Evolutionary conservation across 2,888 invertebrate species (phyloP), one percentile per base, ranked within the genome.

Genomic region (Plebejus argus): DNA sequence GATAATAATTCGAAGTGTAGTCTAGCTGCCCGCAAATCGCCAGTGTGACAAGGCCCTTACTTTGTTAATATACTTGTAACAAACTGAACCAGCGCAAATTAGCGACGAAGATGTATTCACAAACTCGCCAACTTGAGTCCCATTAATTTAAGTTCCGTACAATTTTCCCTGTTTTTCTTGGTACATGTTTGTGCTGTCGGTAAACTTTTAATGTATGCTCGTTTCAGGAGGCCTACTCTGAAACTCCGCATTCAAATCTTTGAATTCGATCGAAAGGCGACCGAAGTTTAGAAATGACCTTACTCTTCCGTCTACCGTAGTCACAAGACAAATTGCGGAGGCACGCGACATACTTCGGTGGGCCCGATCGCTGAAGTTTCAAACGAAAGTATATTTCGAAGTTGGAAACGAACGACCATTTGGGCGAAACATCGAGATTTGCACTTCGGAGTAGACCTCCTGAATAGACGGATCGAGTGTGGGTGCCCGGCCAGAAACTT

Each of bases 141-240:
- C 33, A n/a, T 56, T 33, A n/a, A 28, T 76, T 58, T 8, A 76
- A 39, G 61, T 58, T 76, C 76, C 45, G 61, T 58, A 61, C 76
- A 61, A 61, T 79, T 82, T 84, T 85, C 61, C 35, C 35, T 71
- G 33, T 82, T 84, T 85, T 86, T 84, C 81, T 83, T 84, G 85
- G 85, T 86, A 89, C 89, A 86, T 88, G 90, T 87, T 89, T 90
- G 87, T 79, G 70, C 86, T 77, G 86, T 86, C 85, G 89, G 87
- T 84, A 87, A 93, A 93, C 90, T 93, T 93, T 92, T 91, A 92
- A 92, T 92, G 89, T 90, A 92, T 91, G 90, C 90, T 85, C 89
- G 89, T 90, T 90, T 89, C 45, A 45, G 45, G 45, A 45, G 45
- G 45, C 10, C 45, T 45, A 45, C 45, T 45, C 12, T 12, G 45